These are phyloP conservation scores for Rhagonycha fulva DNA, from an alignment of 2,888 invertebrate species.

Conservation along the genomic window DNA sequence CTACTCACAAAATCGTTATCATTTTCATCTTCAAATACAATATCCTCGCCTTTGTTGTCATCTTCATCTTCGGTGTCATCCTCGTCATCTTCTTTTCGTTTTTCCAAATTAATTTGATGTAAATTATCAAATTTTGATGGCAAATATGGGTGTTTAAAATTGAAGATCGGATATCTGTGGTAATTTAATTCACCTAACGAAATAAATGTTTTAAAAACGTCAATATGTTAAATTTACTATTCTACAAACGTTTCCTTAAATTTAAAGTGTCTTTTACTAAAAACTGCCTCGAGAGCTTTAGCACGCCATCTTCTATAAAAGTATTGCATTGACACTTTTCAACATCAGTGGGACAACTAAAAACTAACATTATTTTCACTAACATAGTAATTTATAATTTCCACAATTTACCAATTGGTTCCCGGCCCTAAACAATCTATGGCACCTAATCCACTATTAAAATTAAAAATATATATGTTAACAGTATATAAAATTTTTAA, in stretches of 20 bases:
- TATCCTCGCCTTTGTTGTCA: slow-evolving; percentile 1
- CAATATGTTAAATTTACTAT: not conserved
- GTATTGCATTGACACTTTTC: slow-evolving; percentile 43
- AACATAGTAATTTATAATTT: not conserved
- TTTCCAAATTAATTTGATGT: not conserved
- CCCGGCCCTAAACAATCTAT: slow-evolving; percentile 54
- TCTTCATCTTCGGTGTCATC: not conserved
- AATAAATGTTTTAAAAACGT: not conserved
- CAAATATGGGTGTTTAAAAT: not conserved
- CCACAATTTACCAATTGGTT: slow-evolving; percentile 48
- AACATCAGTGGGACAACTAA: slow-evolving; percentile 42
- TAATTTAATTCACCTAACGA: not conserved
- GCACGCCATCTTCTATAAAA: slow-evolving; percentile 36
- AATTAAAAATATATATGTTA: slow-evolving; percentile 26
- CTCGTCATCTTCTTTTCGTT: slow-evolving; percentile 6
- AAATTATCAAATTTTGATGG: not conserved
- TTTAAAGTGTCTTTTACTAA: not conserved
- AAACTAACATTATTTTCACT: slow-evolving; percentile 28
- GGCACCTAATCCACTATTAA: slow-evolving; percentile 45
- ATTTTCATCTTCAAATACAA: not conserved
- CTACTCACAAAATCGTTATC: not conserved
- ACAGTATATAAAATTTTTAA: not conserved
- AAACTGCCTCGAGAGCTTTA: slow-evolving; percentile 32
- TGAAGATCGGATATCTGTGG: not conserved
- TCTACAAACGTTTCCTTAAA: not conserved